Base-by-base conservation (phyloP, 1,140 invertebrate genomes). In the Brachionus asplanchnoidis region DNA sequence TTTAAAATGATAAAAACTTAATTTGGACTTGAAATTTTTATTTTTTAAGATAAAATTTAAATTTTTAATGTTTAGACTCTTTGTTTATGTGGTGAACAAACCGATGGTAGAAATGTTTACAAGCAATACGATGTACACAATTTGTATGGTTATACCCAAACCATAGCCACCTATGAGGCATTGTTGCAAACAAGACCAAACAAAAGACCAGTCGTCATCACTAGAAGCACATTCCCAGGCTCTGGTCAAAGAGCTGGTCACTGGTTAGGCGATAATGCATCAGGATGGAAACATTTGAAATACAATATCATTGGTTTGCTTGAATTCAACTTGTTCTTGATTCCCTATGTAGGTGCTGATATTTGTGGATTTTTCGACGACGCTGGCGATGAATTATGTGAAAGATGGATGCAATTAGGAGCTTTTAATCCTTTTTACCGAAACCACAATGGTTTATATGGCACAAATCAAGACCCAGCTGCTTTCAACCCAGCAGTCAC, bases 331-430 rank as follows among this genome's bases (percentile, higher is more conserved):
- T 75, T 91, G 84, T 92, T 91, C 86, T 91, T 90, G 8, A 88
- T 95, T 36, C 94, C 94, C 7, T 91, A 95, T 84, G 82, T 84
- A 88, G 95, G 95, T 0, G 93, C 95, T 3, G 95, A 97, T 89
- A 95, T 97, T 86, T 97, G 95, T 90, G 95, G 95, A 1, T 97
- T 96, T 89, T 91, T 92, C 86, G 93, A 92, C 3, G 93, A 95
- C 87, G 93, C 95, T 0, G 95, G 93, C 0, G 88, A 88, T 40
- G 90, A 92, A 82, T 86, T 92, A 53, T 92, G 92, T 85, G 44
- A 56, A 60, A 65, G 84, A 53, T 92, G 92, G 92, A 88, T 88
- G 87, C 90, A 92, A 85, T 85, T 92, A 5, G 95, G 95, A 3
- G 87, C 87, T 14, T 90, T 90, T 84, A 89, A 90, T 85, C 88